Conservation (phyloP, 2,797 vertebrate genomes). For the Agapornis canus region DNA sequence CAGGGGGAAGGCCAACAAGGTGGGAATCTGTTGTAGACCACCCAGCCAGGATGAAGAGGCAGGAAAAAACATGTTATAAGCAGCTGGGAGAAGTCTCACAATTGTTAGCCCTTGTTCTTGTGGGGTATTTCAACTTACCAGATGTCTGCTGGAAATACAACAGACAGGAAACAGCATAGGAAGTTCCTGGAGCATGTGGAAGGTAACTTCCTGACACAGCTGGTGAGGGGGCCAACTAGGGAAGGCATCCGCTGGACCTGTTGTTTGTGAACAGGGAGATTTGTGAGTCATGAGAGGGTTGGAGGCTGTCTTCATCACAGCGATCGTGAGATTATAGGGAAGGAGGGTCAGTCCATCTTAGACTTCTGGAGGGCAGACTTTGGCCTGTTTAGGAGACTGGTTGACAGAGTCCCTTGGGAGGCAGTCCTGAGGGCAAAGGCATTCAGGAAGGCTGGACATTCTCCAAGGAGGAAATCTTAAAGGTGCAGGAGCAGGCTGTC, state of each 20-base stretch:
- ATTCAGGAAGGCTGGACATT: background rate
- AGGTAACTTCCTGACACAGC: background rate
- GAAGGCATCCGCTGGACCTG: background rate
- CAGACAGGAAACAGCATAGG: background rate
- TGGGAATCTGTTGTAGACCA: background rate
- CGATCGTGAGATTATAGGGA: background rate
- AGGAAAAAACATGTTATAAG: background rate
- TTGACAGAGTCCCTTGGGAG: background rate
- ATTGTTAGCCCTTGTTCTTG: background rate
- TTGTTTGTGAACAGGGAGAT: background rate
- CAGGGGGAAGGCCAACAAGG: background rate
- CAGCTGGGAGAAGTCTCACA: background rate
- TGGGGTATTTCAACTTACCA: background rate
- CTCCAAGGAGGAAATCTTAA: background rate
- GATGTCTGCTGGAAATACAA: background rate
- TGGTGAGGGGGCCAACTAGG: background rate
- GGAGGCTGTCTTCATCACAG: background rate
- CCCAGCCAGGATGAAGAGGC: background rate
- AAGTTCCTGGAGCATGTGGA: background rate
- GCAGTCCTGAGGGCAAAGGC: background rate
- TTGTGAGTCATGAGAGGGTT: background rate
- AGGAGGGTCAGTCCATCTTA: background rate
- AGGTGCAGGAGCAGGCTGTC: background rate
- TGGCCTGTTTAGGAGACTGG: fast-evolving
- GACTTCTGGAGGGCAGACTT: background rate